Evolutionary conservation across 1,140 invertebrate genomes (phyloP), one percentile per base, ranked within the genome.

Genomic region (Frieseomelitta varia): DNA sequence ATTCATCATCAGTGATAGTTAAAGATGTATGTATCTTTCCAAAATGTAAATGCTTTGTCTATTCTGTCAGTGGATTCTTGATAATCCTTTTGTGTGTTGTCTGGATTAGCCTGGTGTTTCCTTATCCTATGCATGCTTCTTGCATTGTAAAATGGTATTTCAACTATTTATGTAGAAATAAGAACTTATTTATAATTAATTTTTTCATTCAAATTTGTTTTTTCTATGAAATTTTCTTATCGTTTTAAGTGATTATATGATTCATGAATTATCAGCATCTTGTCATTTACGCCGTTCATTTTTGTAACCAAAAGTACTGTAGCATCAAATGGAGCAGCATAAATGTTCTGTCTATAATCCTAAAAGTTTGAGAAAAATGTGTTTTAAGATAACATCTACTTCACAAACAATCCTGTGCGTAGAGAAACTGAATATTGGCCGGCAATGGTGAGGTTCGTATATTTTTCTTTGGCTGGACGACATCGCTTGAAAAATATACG

Each of bases 401-500:
- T 24, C 67, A 71, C 71, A 67, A 63, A 76, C 34, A 76, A 68
- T 76, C 63, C 65, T 69, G 51, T 75, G 77, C 51, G 75, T 78
- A 87, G 81, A 65, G 85, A 86, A 88, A 90, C 79, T 88, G 73
- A 90, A 91, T 89, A 91, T 88, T 69, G 71, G 51, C 51, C 24
- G 55, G 61, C 56, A 24, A 27, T 47, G n/a, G 67, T n/a, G 76
- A 69, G 51, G 19, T 47, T 79, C 71, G 91, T 92, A 88, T 92
- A 87, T 91, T 92, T 92, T 81, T 63, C 82, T 88, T 87, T 88
- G 90, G 84, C 72, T 79, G n/a, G 80, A 85, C 67, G 79, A 74
- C 69, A 84, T 68, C 85, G 91, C 86, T 87, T 90, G 84, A 86
- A 88, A 90, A 92, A 92, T 91, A 92, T 89, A 92, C 88, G 56